Base-by-base conservation (phyloP, 1,140 invertebrate genomes). In the Acromyrmex heyeri region DNA sequence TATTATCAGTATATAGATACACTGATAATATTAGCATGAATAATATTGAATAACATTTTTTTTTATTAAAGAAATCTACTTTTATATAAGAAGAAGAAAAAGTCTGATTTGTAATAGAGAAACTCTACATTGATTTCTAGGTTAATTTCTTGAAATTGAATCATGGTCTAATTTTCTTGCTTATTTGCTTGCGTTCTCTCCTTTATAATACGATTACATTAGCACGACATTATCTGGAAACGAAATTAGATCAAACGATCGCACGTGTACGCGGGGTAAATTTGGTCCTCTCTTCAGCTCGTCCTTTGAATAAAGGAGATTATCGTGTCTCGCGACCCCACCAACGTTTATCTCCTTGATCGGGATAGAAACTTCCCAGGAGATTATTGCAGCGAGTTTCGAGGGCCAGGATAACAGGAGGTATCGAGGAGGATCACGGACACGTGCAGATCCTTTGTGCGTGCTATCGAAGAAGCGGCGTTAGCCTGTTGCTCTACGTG, bases 321-420 rank as follows among this genome's bases (percentile, higher is more conserved):
- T 34, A 77, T 38, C 72, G 12, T 55, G 59, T 65, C 30, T 64
- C 24, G 27, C 73, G 34, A 85, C 76, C 44, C 21, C 30, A n/a
- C 7, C 34, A 34, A 64, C 77, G 24, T 61, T 69, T 65, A 44
- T 75, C 59, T 53, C 72, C 59, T 44, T 53, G 57, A 57, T 69
- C 27, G 72, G 50, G 30, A 70, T 76, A 59, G 59, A 72, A 82
- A 59, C 64, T 81, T 85, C 70, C 59, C 65, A 78, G 55, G 83
- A 87, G 78, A 90, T 91, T 87, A 85, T 86, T 55, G 85, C 53
- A 59, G 67, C 90, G 69, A 92, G 91, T 91, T 92, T 88, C 73
- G 75, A 34, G 73, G 91, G 89, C 78, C 92, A 94, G 94, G 93
- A 82, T 88, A 92, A 64, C 91, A 95, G 91, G 82, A 92, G 75